These are phyloP conservation scores for Sceliomorpha sp. DNA, from an alignment of 2,888 invertebrate genomes.

Conservation along the genomic window DNA sequence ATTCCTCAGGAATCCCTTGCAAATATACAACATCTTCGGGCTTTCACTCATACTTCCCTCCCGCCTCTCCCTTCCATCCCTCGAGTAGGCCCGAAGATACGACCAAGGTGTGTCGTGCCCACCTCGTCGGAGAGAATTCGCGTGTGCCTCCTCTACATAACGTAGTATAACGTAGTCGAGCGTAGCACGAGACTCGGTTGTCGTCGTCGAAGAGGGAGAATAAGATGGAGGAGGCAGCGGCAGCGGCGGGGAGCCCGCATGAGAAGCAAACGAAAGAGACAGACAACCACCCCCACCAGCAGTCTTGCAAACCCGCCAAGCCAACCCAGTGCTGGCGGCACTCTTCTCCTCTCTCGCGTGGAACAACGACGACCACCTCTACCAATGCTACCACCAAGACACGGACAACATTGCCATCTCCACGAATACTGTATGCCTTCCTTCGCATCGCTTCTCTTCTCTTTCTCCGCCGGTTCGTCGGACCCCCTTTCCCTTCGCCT, in stretches of 20 bases:
- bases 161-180: conserved; percentile 8
- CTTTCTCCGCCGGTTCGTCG: conserved; percentile 4
- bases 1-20: conserved; percentile 38
- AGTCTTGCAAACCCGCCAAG: conserved; percentile 64
- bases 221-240: conserved; percentile 9
- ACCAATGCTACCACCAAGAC: conserved; percentile 23
- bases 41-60: conserved; percentile 24
- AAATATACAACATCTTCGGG: not conserved
- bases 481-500: conserved; percentile 1
- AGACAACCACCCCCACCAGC: conserved; percentile 69
- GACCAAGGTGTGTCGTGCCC: conserved; percentile 43
- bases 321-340: conserved; percentile 60
- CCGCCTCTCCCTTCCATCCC: conserved; percentile 22
- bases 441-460: conserved; percentile 14
- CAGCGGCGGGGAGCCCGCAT: not conserved
- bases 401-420: conserved; percentile 31
- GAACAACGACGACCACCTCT: conserved; percentile 49
- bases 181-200: conserved; percentile 28
- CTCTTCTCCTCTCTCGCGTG: conserved; percentile 51
- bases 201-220: conserved; percentile 27
- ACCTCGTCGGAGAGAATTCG: conserved; percentile 26
- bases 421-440: conserved; percentile 20
- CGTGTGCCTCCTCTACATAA: conserved; percentile 31
- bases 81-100: conserved; percentile 18
- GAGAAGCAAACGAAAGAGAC: conserved; percentile 32